Base-by-base conservation (phyloP, 2,797 vertebrate genomes). In the Miichthys miiuy region DNA sequence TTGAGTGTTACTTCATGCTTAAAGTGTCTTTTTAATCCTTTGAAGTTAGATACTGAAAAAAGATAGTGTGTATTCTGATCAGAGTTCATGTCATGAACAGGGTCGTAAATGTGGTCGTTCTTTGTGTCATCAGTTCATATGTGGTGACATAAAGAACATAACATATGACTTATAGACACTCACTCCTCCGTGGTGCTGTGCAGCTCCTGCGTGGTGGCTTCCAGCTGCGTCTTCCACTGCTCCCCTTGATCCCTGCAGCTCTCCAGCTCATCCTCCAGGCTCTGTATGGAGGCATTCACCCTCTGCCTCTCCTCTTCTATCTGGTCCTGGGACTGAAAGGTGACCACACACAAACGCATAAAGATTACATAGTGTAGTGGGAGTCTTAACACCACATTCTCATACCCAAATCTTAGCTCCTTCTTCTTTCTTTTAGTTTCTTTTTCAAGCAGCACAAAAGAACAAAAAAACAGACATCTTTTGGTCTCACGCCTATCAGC, bases 301-400 rank as follows among this genome's bases (percentile, higher is more conserved):
- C 95, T 95, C 94, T 98, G 95, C 58, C 94, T 93, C 94, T 99
- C 97, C 0, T 95, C 93, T 77, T 98, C 97, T 23, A 99, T 92
- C 56, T 88, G 92, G 70, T 95, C 95, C 69, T 97, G 97, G 20
- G 97, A 97, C 98, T 98, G 71, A 73, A 44, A 34, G 38, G 60
- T 6, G 6, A 55, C 3, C 44, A 30, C 41, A 54, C 4, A 51
- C 1, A 72, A 8, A 70, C 6, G 38, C 17, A 67, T 0, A 6
- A n/a, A 5, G 2, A 46, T 2, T 0, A 61, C 11, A 38, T n/a
- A 65, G 17, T 46, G 17, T 38, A 1, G 18, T 38, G 18, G 30
- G 17, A 38, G 30, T 58, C 30, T 2, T 13, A 17, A 30, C 44
- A 56, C 10, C 2, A 7, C 12, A 21, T 27, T 57, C 30, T 12